Evolutionary conservation across 2,888 invertebrate species (phyloP).

Genomic region (Synergus japonicus): DNA sequence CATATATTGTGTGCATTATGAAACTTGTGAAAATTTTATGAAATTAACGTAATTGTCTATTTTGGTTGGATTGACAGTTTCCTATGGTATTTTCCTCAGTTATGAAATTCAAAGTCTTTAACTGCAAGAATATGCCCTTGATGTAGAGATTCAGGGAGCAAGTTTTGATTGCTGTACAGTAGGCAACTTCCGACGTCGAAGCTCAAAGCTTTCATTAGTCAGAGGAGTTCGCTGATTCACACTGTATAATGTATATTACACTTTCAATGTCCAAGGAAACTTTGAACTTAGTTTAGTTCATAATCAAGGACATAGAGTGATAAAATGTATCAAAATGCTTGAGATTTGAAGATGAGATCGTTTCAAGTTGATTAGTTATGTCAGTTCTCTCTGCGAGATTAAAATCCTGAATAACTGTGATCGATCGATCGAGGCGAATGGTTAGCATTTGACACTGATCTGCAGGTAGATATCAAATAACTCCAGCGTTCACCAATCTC

Average conservation of each 20-base stretch:
- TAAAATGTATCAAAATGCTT: background rate
- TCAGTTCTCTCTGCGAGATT: no score
- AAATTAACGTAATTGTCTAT: background rate
- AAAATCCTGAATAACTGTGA: no score
- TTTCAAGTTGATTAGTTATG: no score
- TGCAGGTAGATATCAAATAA: no score
- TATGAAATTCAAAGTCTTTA: conserved; percentile 2
- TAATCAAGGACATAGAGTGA: background rate
- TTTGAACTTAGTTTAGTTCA: background rate
- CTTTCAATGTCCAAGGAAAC: background rate
- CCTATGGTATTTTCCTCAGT: background rate
- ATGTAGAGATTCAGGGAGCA: background rate
- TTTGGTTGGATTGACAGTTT: background rate
- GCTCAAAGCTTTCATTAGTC: conserved; percentile 15
- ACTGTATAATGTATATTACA: background rate
- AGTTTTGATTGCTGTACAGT: conserved; percentile 28
- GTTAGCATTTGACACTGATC: no score
- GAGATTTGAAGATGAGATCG: no score
- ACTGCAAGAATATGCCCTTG: background rate
- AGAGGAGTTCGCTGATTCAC: conserved; percentile 1
- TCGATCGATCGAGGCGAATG: no score
- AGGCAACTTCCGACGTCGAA: background rate
- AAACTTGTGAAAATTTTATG: background rate
- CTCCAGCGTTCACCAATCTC: no score
- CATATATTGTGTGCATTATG: no score